Base-by-base conservation (phyloP, 1,140 invertebrate genomes). In the Apis florea region DNA sequence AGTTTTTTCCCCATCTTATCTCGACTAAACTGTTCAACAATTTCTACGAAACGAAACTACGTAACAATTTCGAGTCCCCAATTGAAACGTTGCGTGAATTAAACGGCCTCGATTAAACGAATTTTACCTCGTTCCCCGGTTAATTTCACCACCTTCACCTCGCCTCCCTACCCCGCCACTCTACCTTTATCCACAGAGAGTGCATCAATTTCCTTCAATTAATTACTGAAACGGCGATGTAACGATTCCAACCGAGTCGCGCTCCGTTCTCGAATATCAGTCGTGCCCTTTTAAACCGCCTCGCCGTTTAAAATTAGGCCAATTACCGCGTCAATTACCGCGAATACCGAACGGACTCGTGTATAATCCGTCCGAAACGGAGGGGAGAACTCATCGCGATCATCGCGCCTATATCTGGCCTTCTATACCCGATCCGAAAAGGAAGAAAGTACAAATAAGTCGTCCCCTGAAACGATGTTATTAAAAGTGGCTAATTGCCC, bases 401-500 rank as follows among this genome's bases (percentile, higher is more conserved):
- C 4, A 24, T 11, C 5, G 31, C 17, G 31, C n/a, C 63, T 17
- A 9, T 10, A 63, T 31, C 3, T 26, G 47, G 4, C 21, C 11
- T 47, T n/a, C n/a, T n/a, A n/a, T n/a, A n/a, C n/a, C n/a, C 2
- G 13, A 49, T 49, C 0, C 67, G 54, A 67, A 73, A 73, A 71
- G 59, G 63, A 76, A 69, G 76, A 82, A 86, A 75, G 68, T 72
- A 71, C 70, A 82, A 85, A 88, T 85, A 85, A 82, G 82, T 87
- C 71, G 78, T 82, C 68, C 70, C 74, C 66, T 74, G 82, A 78
- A 87, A 84, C 85, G 85, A 84, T 84, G 85, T 88, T 88, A 84
- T 87, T 88, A 88, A 88, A 88, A 88, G 86, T 87, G 85, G 85
- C 85, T 88, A 88, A 88, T 88, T 88, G 83, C 73, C 82, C 66